Percentiles rank a stretch among this genome's conserved stretches.
These are phyloP conservation scores for Sitta carolinensis DNA, from an alignment of 2,797 vertebrate genomes.

Conservation along the genomic window DNA sequence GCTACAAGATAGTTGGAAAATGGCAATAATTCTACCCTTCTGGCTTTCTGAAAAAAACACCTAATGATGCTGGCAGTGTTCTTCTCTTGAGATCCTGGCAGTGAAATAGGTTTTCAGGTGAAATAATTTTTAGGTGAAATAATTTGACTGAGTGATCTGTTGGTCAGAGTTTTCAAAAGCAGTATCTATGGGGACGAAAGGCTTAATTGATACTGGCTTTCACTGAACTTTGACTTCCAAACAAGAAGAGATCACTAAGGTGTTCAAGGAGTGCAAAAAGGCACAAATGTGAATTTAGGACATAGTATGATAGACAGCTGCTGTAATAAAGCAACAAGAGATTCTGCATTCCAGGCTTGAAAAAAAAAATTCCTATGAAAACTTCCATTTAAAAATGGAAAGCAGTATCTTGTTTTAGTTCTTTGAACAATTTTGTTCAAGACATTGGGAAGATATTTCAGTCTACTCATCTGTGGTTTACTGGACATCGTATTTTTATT, in stretches of 20 bases:
- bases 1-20: not conserved
- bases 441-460: not conserved
- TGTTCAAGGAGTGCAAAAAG: not conserved
- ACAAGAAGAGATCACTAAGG: not conserved
- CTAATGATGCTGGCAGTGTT: not conserved
- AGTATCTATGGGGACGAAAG: not conserved
- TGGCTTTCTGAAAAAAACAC: not conserved
- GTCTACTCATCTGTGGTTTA: not conserved
- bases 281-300: not conserved
- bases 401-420: not conserved
- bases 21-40: not conserved
- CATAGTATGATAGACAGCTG: not conserved
- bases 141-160: not conserved
- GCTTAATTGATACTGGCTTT: not conserved
- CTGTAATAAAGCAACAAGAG: not conserved
- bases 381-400: not conserved
- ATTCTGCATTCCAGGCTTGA: not conserved
- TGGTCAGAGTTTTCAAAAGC: not conserved
- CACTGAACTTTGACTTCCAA: not conserved
- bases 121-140: not conserved
- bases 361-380: not conserved
- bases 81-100: not conserved
- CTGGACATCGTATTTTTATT: not conserved
- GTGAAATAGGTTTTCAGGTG: not conserved
- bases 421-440: not conserved